phyloP scores from a whole-genome alignment of 2,113 vertebrate species.

The Nothoprocta perdicaria region DNA sequence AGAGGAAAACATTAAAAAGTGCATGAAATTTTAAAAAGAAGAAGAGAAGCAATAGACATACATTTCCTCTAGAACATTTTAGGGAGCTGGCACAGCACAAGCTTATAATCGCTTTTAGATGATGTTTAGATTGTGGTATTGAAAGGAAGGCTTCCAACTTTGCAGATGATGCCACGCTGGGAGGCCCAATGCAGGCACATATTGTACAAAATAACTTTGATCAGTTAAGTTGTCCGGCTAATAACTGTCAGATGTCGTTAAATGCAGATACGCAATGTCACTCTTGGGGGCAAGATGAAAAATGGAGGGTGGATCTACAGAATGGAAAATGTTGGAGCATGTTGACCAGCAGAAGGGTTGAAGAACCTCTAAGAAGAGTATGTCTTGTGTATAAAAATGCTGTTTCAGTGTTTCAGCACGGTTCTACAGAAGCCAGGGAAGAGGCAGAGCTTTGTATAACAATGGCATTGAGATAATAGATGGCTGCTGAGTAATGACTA shows the following conservation, averaged over 20 bases:
- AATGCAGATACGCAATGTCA: neutral
- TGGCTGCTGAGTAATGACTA: neutral
- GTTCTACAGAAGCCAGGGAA: neutral
- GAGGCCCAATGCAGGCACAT: neutral
- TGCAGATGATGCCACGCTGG: neutral
- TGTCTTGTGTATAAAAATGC: neutral
- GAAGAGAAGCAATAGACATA: neutral
- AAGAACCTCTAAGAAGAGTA: neutral
- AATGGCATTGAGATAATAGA: neutral
- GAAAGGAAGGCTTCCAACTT: neutral
- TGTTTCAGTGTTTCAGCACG: neutral
- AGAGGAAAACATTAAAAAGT: neutral
- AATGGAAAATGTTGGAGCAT: neutral
- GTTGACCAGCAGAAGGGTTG: neutral
- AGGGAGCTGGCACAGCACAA: neutral
- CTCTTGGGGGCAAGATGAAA: neutral
- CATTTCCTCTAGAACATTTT: neutral
- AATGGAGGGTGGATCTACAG: neutral
- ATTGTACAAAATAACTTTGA: neutral
- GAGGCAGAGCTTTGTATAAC: neutral
- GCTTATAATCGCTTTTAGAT: neutral
- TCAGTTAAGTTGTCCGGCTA: neutral
- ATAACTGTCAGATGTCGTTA: neutral
- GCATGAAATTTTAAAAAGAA: neutral
- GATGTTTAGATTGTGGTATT: neutral